Base-by-base conservation (phyloP, 1,140 invertebrate genomes). In the Caenorhabditis inopinata region DNA sequence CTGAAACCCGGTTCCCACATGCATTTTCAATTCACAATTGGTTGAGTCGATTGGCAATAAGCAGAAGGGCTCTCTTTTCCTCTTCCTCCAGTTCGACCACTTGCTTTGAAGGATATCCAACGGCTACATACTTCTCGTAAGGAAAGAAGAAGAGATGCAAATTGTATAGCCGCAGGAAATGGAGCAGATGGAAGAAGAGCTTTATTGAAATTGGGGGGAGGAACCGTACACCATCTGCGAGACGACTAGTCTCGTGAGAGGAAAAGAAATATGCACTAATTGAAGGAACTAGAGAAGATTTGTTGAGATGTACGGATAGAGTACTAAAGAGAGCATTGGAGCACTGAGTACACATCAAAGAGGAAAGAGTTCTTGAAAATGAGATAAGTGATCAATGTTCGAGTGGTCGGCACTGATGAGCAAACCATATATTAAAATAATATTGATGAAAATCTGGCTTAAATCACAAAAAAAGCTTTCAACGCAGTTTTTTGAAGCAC, bases 1-100 rank as follows among this genome's bases (percentile, higher is more conserved):
- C 32, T 42, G n/a, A 29, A 25, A 11, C 25, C n/a, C 32, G n/a
- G 35, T 68, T 68, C 58, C 32, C 58, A 32, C 58, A 68, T 68
- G 58, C 58, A 68, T 68, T 68, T 68, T 68, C 58, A 42, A 68
- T 68, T 68, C 58, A 21, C 16, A 68, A 68, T 18, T 68, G 58
- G 32, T 58, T 16, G 51, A 58, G 51, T 58, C 51, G 51, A 58
- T 58, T 58, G 25, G 51, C n/a, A 58, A 29, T 58, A 58, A 35
- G 58, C 58, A 32, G 27, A 32, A 58, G 51, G 51, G 51, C 7
- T n/a, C n/a, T n/a, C 6, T 16, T 29, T n/a, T 68, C n/a, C 32
- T 38, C n/a, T 9, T 9, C 21, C 21, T 5, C 32, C n/a, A 29
- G 25, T 6, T 68, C 21, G 12, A 21, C 25, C 25, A 21, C 58